Base-by-base conservation (phyloP, 92 coral and sea anemone species). In the Parazoanthus darwini region DNA sequence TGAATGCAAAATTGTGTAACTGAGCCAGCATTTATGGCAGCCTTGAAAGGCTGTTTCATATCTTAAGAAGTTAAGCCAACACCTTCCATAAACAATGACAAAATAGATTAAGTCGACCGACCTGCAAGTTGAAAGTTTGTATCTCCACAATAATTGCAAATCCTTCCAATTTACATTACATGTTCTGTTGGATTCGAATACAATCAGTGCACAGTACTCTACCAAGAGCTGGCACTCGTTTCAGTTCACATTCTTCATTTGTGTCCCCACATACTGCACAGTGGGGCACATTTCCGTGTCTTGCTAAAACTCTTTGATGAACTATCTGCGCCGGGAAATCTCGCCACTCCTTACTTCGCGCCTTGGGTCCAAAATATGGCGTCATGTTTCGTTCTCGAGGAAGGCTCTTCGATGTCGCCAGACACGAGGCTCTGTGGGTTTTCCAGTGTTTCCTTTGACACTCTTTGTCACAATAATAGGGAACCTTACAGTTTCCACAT, bases 401-500 rank as follows among this genome's bases (percentile, higher is more conserved):
- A 20, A 74, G 78, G 14, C 46, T 74, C 39, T 74, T 74, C 9
- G 78, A 16, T 33, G 78, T 74, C 39, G 78, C 78, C 78, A 74
- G 46, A 36, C 78, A 74, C 78, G 20, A 33, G 46, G 78, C 36
- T 29, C 22, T 35, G 46, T 74, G 78, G 37, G 37, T 15, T 42
- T 74, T 74, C 78, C 78, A 74, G 46, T 74, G 42, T 74, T 74
- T 74, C 78, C 36, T 74, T 74, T 74, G 78, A 14, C 78, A 74
- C 39, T 74, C 78, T 11, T 18, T 74, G 22, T 74, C 78, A 42
- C 78, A 35, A 14, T 74, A 74, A 14, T 74, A 36, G 5, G 78
- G 78, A 33, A 74, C 78, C 44, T 74, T 74, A 4, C 78, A 74
- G 7, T 74, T 35, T 36, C 22, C 78, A 74, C 78, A 74, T 1